phyloP scores from a whole-genome alignment of 1,140 invertebrate genomes.

The Zaprionus tsacasi region DNA sequence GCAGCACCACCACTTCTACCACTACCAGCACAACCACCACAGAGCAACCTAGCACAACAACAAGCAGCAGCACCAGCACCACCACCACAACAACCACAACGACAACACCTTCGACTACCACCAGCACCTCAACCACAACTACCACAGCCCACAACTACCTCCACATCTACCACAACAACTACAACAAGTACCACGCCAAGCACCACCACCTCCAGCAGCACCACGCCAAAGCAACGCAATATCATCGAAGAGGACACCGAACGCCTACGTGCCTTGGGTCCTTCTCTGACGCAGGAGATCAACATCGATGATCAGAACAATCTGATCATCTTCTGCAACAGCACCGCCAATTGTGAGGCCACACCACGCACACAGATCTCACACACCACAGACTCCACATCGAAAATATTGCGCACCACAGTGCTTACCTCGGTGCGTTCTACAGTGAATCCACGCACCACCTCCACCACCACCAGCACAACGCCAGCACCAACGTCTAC shows the following conservation, averaged over 20 bases:
- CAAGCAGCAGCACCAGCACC: conserved; percentile 40
- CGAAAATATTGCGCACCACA: conserved; percentile 69
- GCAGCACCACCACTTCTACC: conserved; percentile 42
- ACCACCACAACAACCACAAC: conserved; percentile 53
- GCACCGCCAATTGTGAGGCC: conserved; percentile 56
- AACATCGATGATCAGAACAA: conserved; percentile 76
- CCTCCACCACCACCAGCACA: conserved; percentile 45
- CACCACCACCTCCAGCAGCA: conserved; percentile 24
- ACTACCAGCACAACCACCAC: conserved; percentile 30
- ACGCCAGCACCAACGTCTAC: not conserved
- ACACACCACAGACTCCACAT: conserved; percentile 63
- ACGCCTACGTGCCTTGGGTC: conserved; percentile 63
- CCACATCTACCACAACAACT: conserved; percentile 17
- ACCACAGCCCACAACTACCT: conserved; percentile 35
- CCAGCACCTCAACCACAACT: conserved; percentile 26
- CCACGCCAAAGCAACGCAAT: conserved; percentile 14
- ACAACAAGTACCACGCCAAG: conserved; percentile 10
- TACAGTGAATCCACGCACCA: conserved; percentile 66
- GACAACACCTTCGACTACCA: conserved; percentile 28
- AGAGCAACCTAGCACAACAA: conserved; percentile 31
- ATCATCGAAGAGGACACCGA: conserved; percentile 73
- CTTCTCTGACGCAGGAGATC: conserved; percentile 67
- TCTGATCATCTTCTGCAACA: conserved; percentile 77
- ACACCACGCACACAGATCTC: conserved; percentile 51
- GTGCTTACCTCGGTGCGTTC: conserved; percentile 71